These are phyloP conservation scores for Pristionchus entomophagus DNA, from an alignment of 2,888 invertebrate species.

Conservation along the genomic window DNA sequence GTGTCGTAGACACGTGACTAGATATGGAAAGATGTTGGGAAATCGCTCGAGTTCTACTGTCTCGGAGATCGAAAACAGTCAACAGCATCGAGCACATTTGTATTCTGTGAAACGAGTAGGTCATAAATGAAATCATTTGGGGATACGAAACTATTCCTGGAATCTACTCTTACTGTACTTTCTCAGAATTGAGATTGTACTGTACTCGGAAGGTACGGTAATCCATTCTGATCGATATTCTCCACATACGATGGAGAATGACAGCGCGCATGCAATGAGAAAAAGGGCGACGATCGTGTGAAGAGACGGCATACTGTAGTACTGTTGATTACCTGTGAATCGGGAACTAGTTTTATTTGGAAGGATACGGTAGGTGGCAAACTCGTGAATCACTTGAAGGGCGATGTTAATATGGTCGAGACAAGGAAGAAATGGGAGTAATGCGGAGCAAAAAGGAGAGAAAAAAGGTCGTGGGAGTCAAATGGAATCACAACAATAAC, in stretches of 20 bases:
- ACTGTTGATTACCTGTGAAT: conserved; percentile 36
- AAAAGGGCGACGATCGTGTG: conserved; percentile 38
- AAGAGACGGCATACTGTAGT: conserved; percentile 34
- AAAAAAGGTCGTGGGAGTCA: neutral
- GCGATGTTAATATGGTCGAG: conserved; percentile 1
- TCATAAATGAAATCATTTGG: neutral
- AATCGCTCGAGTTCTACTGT: no score
- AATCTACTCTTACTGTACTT: neutral
- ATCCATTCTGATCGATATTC: neutral
- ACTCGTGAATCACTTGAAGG: neutral
- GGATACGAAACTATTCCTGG: neutral
- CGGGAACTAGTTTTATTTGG: neutral
- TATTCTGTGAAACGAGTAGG: neutral
- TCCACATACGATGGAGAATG: conserved; percentile 29
- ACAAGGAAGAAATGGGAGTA: neutral
- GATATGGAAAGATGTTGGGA: no score
- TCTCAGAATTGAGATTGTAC: neutral
- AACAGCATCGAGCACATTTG: no score
- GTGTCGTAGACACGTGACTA: no score
- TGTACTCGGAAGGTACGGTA: no score
- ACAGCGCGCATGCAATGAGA: conserved; percentile 20
- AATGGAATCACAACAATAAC: neutral
- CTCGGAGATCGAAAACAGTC: neutral
- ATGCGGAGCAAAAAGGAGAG: neutral
- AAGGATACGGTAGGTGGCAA: no score